These are phyloP conservation scores for Serripes groenlandicus DNA, from an alignment of 2,888 invertebrate species.

Conservation along the genomic window DNA sequence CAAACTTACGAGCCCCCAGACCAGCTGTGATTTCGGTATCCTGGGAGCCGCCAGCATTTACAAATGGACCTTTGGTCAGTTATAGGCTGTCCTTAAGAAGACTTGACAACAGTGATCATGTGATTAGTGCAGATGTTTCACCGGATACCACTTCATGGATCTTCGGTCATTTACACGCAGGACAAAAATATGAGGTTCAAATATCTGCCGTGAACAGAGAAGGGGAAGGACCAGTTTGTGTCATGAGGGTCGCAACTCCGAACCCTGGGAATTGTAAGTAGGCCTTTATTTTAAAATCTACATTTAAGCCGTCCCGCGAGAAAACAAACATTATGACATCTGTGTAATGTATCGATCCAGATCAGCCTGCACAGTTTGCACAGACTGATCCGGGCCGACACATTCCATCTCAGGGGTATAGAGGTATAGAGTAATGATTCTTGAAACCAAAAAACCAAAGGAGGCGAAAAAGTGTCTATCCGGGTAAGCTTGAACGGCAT, in stretches of 20 bases:
- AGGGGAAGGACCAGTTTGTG: conserved; percentile 78
- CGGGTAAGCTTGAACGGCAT: no score
- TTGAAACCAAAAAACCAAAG: no score
- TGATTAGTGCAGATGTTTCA: conserved; percentile 71
- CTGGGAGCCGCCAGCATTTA: conserved; percentile 95
- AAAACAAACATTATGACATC: no score
- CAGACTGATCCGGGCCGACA: no score
- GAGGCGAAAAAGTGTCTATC: no score
- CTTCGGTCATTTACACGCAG: conserved; percentile 76
- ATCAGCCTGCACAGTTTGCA: no score
- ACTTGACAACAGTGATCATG: conserved; percentile 78
- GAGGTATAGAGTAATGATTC: no score
- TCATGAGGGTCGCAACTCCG: conserved; percentile 74
- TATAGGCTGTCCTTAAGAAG: conserved; percentile 92
- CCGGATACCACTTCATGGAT: conserved; percentile 77
- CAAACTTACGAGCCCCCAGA: conserved; percentile 89
- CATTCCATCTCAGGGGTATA: no score
- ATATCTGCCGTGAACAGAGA: conserved; percentile 77
- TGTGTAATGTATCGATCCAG: no score
- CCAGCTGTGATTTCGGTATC: conserved; percentile 94
- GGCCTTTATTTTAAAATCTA: background rate
- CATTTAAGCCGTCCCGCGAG: no score
- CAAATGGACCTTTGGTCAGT: conserved; percentile 95
- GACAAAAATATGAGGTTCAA: conserved; percentile 72
- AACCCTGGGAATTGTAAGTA: conserved; percentile 71